Percentiles rank a stretch among this genome's conserved stretches.
Evolutionary conservation across 2,113 vertebrate genomes (phyloP).

Genomic region (Xiphophorus maculatus): DNA sequence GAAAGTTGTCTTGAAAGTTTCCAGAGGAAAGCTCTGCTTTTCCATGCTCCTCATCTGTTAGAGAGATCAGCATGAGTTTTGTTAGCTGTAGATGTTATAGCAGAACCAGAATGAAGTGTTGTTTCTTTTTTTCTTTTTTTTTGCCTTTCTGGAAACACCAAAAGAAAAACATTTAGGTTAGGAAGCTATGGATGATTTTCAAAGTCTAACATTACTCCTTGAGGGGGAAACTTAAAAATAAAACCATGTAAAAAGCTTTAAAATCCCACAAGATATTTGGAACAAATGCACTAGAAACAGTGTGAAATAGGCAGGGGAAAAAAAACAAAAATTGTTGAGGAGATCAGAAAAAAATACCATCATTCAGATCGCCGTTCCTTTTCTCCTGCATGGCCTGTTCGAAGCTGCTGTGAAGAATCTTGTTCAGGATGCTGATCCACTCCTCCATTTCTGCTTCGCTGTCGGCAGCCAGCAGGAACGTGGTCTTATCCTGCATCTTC

Average conservation of each 20-base stretch:
- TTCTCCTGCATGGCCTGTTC: slow-evolving; percentile 96
- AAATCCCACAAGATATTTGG: neutral
- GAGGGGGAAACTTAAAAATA: neutral
- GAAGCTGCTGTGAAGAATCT: slow-evolving; percentile 96
- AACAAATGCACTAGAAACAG: neutral
- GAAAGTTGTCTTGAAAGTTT: slow-evolving; percentile 89
- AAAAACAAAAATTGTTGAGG: neutral
- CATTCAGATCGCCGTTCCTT: slow-evolving; percentile 90
- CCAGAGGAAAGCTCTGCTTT: slow-evolving; percentile 88
- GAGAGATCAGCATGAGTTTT: slow-evolving; percentile 41
- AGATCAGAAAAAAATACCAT: slow-evolving; percentile 75
- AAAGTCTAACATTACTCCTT: neutral
- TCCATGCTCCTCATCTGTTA: slow-evolving; percentile 90
- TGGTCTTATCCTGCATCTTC: slow-evolving; percentile 99
- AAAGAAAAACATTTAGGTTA: neutral
- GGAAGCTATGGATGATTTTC: neutral
- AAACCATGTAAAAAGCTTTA: neutral
- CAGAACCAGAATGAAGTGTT: slow-evolving; percentile 23
- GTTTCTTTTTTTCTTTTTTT: neutral
- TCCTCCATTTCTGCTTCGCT: slow-evolving; percentile 96
- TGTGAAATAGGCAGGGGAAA: too few relatives aligned
- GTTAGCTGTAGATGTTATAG: slow-evolving; percentile 30
- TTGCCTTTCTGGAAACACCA: neutral
- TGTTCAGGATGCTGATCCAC: slow-evolving; percentile 92
- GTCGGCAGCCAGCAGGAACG: slow-evolving; percentile 94